Evolutionary conservation across 2,113 vertebrate species (phyloP).

Genomic region (Grammomys dolichurus): DNA sequence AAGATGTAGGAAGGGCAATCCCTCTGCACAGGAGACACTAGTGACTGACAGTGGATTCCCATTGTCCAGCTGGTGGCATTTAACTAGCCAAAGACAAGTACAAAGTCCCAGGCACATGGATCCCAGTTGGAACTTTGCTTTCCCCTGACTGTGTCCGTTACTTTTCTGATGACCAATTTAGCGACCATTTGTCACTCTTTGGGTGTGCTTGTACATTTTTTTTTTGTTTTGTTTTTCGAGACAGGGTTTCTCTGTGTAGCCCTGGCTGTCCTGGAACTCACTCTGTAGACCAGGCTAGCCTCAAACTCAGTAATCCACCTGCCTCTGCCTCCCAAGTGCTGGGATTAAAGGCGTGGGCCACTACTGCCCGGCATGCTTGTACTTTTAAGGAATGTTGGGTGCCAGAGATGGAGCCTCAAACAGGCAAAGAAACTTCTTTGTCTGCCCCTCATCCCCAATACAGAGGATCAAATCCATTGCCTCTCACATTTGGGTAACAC

Average conservation of each 20-base stretch:
- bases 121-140: not conserved
- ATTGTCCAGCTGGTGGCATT: not conserved
- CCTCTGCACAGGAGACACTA: not conserved
- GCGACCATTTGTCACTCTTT: not conserved
- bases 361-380: not conserved
- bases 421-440: not conserved
- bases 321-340: too few species aligned
- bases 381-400: not conserved
- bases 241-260: too few species aligned
- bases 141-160: not conserved
- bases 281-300: too few species aligned
- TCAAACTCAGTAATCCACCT: too few species aligned
- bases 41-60: accelerated
- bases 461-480: not conserved
- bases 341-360: too few species aligned
- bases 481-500: not conserved
- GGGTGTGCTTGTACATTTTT: not conserved
- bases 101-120: not conserved
- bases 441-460: too few species aligned
- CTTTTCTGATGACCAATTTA: not conserved
- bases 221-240: too few species aligned
- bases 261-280: too few species aligned
- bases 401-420: not conserved
- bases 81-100: not conserved
- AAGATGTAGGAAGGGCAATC: not conserved